Evolutionary conservation across 2,888 invertebrate genomes (phyloP).

Genomic region (Chrysina gloriosa): DNA sequence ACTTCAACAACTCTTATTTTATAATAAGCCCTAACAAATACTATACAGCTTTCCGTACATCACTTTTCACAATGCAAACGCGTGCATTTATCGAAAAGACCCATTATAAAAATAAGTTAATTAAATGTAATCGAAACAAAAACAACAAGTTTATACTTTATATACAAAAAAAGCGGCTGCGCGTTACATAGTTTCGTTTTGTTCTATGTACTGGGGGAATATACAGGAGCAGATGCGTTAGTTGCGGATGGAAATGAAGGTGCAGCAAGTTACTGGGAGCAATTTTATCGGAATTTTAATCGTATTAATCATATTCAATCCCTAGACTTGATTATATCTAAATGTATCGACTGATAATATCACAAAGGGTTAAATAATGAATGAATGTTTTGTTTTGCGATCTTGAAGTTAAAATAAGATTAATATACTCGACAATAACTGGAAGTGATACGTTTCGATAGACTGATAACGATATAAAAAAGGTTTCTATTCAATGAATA

Average conservation of each 20-base stretch:
- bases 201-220: background rate
- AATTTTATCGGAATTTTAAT: constrained; percentile 12
- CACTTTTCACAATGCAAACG: background rate
- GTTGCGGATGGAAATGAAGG: background rate
- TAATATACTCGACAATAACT: no score
- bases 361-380: constrained; percentile 27
- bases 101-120: constrained; percentile 34
- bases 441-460: no score
- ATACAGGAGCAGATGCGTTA: background rate
- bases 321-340: constrained; percentile 17
- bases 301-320: constrained; percentile 8
- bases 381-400: background rate
- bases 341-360: constrained; percentile 32
- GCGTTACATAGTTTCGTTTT: background rate
- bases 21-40: constrained; percentile 14
- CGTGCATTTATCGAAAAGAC: background rate
- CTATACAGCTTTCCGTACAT: background rate
- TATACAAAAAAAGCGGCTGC: constrained; percentile 18
- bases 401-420: constrained; percentile 1
- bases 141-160: constrained; percentile 26
- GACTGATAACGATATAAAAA: no score
- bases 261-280: constrained; percentile 30
- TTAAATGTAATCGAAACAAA: constrained; percentile 25
- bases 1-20: constrained; percentile 34
- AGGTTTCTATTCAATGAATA: no score